Base-by-base conservation (phyloP, 2,797 vertebrate species). In the Acanthurus lineatus region DNA sequence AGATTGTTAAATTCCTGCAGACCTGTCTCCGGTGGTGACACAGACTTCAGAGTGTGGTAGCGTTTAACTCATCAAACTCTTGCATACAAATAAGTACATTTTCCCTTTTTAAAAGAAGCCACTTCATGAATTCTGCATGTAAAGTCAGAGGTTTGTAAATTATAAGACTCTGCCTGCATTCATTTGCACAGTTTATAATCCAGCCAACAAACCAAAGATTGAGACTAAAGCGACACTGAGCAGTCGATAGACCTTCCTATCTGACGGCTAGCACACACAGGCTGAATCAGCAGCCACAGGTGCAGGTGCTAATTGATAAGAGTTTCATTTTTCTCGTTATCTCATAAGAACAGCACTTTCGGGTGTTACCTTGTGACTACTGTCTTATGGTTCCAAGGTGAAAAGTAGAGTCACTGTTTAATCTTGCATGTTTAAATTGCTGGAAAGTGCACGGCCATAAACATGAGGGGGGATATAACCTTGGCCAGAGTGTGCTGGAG, bases 231-330 rank as follows among this genome's bases (percentile, higher is more conserved):
- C 2, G 17, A 54, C 49, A 12, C 35, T 1, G 42, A 82, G 20
- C 49, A 19, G 58, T 60, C 12, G 35, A 49, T 12, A 5, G 49
- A 14, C 0, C 14, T 4, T 35, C 40, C 20, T 72, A 65, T 83
- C 73, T 56, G 45, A 73, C 62, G 44, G 4, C 9, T 0, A 63
- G 44, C 58, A 60, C 73, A 67, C 70, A 45, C 44, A 25, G n/a
- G 51, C 79, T 86, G 76, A 86, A 38, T 89, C 75, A 82, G 80
- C 82, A 75, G 73, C 81, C 52, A n/a, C 5, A 8, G 28, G 73
- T 42, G 64, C 81, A 78, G 72, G 69, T 78, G 83, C 65, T 80
- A 63, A 87, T 87, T 84, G 82, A 85, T 88, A 88, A 82, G 77
- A 60, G 35, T 22, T 68, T 81, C 81, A 61, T 68, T 56, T 76